Conservation (phyloP, 2,888 invertebrate genomes). For the Amphipoea lucens region DNA sequence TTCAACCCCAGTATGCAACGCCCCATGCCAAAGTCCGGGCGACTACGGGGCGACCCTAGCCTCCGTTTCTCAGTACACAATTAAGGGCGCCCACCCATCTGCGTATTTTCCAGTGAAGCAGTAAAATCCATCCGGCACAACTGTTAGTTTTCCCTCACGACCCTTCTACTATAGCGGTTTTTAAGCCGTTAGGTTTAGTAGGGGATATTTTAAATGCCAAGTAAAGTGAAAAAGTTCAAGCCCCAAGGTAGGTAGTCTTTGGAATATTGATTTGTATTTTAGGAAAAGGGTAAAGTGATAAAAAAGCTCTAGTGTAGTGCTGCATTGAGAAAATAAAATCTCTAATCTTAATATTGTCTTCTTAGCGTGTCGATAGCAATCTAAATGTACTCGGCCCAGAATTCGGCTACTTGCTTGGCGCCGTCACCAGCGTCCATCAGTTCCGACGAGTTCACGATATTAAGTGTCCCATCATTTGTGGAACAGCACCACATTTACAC, state of each 20-base stretch:
- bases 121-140: conserved; percentile 35
- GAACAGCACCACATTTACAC: too few species aligned
- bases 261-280: background rate
- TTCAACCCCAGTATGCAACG: conserved; percentile 6
- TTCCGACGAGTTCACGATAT: too few species aligned
- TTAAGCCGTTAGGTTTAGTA: background rate
- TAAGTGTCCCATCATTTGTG: too few species aligned
- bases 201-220: background rate
- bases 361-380: too few species aligned
- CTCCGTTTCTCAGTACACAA: conserved; percentile 28
- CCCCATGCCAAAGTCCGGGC: background rate
- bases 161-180: conserved; percentile 2
- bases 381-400: too few species aligned
- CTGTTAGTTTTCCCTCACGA: conserved; percentile 29
- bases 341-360: too few species aligned
- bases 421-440: too few species aligned
- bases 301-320: background rate
- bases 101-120: conserved; percentile 42
- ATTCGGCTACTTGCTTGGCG: too few species aligned
- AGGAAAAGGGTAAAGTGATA: background rate
- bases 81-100: conserved; percentile 31
- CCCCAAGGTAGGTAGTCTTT: background rate
- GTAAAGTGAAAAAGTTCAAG: background rate
- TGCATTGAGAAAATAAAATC: background rate
- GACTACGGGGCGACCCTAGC: background rate